Base-by-base conservation (phyloP, 2,113 vertebrate species). In the Oxyura jamaicensis region DNA sequence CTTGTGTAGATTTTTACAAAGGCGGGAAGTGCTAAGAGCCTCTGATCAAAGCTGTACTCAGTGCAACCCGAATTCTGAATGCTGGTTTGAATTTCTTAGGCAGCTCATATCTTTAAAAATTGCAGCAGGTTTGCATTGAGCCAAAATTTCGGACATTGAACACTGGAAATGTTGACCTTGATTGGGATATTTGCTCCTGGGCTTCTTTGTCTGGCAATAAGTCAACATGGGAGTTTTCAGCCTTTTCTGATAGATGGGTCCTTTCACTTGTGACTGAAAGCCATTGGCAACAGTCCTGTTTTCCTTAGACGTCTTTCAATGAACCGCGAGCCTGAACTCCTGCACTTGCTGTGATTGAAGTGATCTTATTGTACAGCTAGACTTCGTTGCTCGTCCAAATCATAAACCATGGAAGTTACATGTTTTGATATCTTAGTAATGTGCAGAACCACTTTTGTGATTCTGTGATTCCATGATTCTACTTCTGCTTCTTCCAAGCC, bases 81-180 rank as follows among this genome's bases (percentile, higher is more conserved):
- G 12, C 13, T 22, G 17, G 7, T 42, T 41, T 4, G 4, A 48
- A 23, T 58, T 62, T 87, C 48, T 69, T 53, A 15, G 29, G 46
- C 42, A 88, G 10, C 6, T 44, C 3, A 0, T 39, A 23, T 15
- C 22, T 74, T 71, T 22, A 53, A 29, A 80, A 80, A 29, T n/a
- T 31, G 36, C 44, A 63, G 17, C n/a, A 80, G 50, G 17, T 59
- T 83, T 75, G 7, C 19, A 4, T 26, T 39, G 11, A 21, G 29
- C 21, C 28, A 39, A 73, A 88, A 58, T 11, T 10, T 22, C 8
- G 21, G 29, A 52, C 23, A 13, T 4, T 3, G 8, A 76, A 8
- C 4, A 13, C 3, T 9, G n/a, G 3, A 56, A 83, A 14, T 0
- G 0, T 10, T 56, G 76, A 63, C 12, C 8, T 55, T 5, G 0